Evolutionary conservation across 2,113 vertebrate genomes (phyloP), one percentile per base, ranked within the genome.

Genomic region (Dinomys branickii): DNA sequence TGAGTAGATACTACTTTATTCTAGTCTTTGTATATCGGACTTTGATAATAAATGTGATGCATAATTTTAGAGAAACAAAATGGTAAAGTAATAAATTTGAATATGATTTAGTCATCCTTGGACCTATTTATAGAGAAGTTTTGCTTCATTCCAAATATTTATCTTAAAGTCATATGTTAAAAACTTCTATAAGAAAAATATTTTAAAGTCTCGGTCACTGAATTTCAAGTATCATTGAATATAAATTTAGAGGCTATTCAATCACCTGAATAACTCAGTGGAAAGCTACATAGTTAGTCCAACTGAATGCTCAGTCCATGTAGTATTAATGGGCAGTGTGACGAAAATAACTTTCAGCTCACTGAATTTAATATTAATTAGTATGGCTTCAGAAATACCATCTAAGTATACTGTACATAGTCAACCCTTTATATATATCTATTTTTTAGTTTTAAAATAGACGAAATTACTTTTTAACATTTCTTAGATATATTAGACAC

Each of bases 391-490:
- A 94, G 52, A 90, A 88, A 85, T 56, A 73, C 2, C 41, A 71
- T 56, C 24, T 86, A 86, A 59, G 61, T 82, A 89, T 38, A 19
- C 4, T 67, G 7, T 75, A 90, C 28, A 96, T 2, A 63, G 16
- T 61, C 17, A 85, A 52, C 0, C 0, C 9, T 59, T 77, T 84
- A 73, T 35, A 92, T 56, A 2, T 54, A 52, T 8, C 77, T 82
- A 12, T 47, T 75, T 95, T 88, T 84, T 71, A 35, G 13, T 77
- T 88, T 90, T 95, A 65, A 93, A 93, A 84, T 22, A 63, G 83
- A 5, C 6, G 33, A 50, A 44, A 80, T 52, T 92, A 67, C 56
- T 52, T 96, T 93, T 80, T 35, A 83, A 94, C 50, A 52, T 73
- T 92, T 94, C 11, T 59, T 63, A 7, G 67, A 35, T 5, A 56